Conservation (phyloP, 2,113 vertebrate species). For the Barnardius zonarius region DNA sequence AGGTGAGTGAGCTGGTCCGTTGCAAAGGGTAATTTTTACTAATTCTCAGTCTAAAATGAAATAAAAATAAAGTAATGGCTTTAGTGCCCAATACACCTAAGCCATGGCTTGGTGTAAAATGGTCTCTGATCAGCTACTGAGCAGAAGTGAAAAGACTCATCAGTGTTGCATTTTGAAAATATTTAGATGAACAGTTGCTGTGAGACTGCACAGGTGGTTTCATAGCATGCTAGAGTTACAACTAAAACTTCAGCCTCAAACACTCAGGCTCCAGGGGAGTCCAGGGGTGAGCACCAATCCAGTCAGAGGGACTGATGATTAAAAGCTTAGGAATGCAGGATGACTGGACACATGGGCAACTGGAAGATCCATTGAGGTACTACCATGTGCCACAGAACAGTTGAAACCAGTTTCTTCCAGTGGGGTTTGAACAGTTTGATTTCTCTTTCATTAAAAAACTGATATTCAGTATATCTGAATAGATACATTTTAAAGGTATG, state of each 20-base stretch:
- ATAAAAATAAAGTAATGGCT: background rate
- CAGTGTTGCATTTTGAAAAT: background rate
- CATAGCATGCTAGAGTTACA: background rate
- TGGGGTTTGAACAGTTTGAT: background rate
- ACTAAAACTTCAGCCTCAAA: background rate
- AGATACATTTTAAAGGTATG: background rate
- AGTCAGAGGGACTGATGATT: background rate
- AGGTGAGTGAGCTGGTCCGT: background rate
- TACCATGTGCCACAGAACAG: background rate
- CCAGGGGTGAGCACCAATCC: background rate
- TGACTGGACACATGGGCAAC: background rate
- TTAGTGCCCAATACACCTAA: background rate
- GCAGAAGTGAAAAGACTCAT: background rate
- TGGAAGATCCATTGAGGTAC: background rate
- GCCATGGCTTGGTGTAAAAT: constrained; percentile 1
- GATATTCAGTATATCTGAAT: background rate
- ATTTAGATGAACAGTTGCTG: background rate
- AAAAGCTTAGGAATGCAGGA: background rate
- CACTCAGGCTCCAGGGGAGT: background rate
- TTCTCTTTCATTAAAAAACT: background rate
- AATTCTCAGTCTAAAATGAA: background rate
- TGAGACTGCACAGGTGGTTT: constrained; percentile 18
- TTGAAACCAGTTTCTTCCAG: background rate
- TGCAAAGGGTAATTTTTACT: background rate
- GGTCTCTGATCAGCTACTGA: background rate